Evolutionary conservation across 2,113 vertebrate species (phyloP), one percentile per base, ranked within the genome.

Genomic region (Mirza zaza): DNA sequence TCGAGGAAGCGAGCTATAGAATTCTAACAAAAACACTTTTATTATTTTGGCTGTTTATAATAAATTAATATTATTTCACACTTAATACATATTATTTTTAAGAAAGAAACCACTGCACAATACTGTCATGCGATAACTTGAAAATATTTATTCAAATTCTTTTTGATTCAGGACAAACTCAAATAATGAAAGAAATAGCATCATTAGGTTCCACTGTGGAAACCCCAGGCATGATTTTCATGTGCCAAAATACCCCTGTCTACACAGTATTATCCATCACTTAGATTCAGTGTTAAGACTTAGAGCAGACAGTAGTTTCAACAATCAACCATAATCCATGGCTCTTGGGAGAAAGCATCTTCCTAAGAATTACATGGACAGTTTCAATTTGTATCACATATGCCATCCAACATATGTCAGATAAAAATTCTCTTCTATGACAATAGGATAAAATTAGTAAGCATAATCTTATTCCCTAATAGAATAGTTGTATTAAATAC

Each of bases 251-350:
- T 36, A 23, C 42, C 23, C 18, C 6, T 50, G 3, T 71, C 23
- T 89, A 27, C 25, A 59, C 34, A 83, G 48, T 29, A 29, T 34
- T 39, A 61, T 63, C 42, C 52, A 81, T 55, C n/a, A 81, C 11
- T 91, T 61, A 86, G 45, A 90, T 36, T 70, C n/a, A n/a, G 76
- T 39, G 32, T 55, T 63, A 70, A 63, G 50, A 27, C 32, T 77
- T 45, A 70, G 65, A 93, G 21, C 97, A 95, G 83, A 93, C 91
- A 90, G 65, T 71, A 15, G 8, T 68, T 76, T 32, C 36, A 65
- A 50, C 32, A 20, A 70, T 42, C 83, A 65, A 45, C 52, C 36
- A 20, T 55, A 87, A 76, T 75, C 84, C 4, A 4, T 4, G 32
- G 32, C 77, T 91, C 71, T 23, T 11, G 50, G 68, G 82, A 85